Conservation (phyloP, 1,140 invertebrate genomes). For the Leucophenga varia region DNA sequence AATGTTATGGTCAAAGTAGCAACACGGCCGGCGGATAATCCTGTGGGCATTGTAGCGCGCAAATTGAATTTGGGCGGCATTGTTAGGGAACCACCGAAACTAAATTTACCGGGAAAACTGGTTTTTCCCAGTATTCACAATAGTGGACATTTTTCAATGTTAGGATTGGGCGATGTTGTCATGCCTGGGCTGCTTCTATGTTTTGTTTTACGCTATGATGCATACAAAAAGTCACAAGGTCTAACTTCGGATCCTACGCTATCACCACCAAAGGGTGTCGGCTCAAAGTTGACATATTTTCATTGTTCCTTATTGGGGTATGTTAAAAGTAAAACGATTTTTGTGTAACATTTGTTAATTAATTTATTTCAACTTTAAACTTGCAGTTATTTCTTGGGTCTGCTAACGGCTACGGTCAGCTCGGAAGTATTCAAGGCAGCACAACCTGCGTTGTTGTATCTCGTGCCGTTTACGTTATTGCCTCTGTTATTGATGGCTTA, state of each 20-base stretch:
- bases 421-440: constrained; percentile 97
- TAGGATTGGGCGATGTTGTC: constrained; percentile 94
- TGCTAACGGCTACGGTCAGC: constrained; percentile 94
- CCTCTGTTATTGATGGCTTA: constrained; percentile 97
- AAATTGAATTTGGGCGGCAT: constrained; percentile 87
- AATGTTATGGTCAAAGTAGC: constrained; percentile 96
- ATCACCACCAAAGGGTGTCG: constrained; percentile 53
- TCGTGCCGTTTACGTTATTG: constrained; percentile 95
- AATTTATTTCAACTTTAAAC: too few relatives aligned
- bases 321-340: constrained; percentile 4
- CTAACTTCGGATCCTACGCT: constrained; percentile 52
- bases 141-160: constrained; percentile 94
- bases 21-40: constrained; percentile 89
- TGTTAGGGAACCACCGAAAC: constrained; percentile 86
- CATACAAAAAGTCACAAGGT: constrained; percentile 83
- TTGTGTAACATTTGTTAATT: neutral
- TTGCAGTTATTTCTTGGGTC: constrained; percentile 83
- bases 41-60: constrained; percentile 88
- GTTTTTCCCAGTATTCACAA: constrained; percentile 97
- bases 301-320: constrained; percentile 94
- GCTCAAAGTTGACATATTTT: constrained; percentile 78
- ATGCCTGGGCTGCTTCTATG: constrained; percentile 97
- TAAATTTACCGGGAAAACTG: constrained; percentile 93
- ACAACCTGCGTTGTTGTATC: constrained; percentile 93
- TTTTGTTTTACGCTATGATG: constrained; percentile 94